Evolutionary conservation across 2,888 invertebrate genomes (phyloP), one percentile per base, ranked within the genome.

Genomic region (Thereva nobilitata): DNA sequence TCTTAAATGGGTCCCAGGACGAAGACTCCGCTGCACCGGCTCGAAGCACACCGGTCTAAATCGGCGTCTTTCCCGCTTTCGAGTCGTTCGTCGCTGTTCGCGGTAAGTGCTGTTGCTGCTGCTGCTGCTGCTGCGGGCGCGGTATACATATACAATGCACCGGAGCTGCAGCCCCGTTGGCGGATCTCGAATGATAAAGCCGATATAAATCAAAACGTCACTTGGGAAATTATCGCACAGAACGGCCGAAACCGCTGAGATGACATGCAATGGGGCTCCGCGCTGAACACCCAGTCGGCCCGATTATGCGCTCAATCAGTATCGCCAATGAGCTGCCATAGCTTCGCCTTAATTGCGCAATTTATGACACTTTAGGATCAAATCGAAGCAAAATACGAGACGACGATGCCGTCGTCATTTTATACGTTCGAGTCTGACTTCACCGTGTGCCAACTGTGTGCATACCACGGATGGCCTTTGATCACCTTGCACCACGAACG

Each of bases 121-220:
- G 45, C 50, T 50, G 61, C 23, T 23, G 23, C 23, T 23, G 23
- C 23, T 23, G 23, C 23, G 23, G 23, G 23, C 23, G 23, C 23
- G 23, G 23, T 23, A n/a, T n/a, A 2, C 23, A 23, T 23, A 23
- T n/a, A n/a, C n/a, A 23, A 23, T 23, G 23, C 23, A 23, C 23
- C 23, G 23, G 23, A 23, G 23, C 23, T 23, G 50, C 23, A 41
- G 41, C 41, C 61, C 37, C 49, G 42, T 34, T 53, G 38, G 68
- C 50, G 23, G 23, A 23, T 23, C 23, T 1, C 23, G 63, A 65
- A 57, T 61, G 66, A 68, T 68, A 64, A 66, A 66, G 49, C 52
- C 41, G 50, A 67, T 56, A 67, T 68, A 68, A 68, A 68, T 68
- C 68, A 68, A 68, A 68, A 64, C 67, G 68, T 68, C 68, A 68